Base-by-base conservation (phyloP, 2,113 vertebrate species). In the human (Homo sapiens) region DNA sequence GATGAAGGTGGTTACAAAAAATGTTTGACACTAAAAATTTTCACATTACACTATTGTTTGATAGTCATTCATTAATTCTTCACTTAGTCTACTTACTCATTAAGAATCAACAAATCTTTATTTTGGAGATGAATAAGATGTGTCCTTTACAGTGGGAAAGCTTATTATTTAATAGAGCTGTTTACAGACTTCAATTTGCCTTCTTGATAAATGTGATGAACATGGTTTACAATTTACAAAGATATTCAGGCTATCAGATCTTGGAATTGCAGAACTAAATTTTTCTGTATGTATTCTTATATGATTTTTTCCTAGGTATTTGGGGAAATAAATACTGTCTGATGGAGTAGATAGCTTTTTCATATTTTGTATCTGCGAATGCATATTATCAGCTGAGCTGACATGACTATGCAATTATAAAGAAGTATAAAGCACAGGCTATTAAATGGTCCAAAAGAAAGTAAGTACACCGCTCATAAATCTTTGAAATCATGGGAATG, bases 51-150 rank as follows among this genome's bases (percentile, higher is more conserved):
- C 30, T 91, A 32, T 79, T 92, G 86, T 83, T 91, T 96, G 70
- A 85, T 95, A 14, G 11, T 70, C 17, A 80, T 89, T 94, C 12
- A 35, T 59, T 95, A 32, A 68, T 84, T 94, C 70, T 93, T 96
- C 45, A 89, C 80, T 87, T 97, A 40, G 8, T 96, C 20, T 93
- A 38, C 32, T 90, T 95, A 84, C 70, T 93, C 55, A 94, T 75
- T 55, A 92, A 89, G 10, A 88, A 80, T 84, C 61, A 94, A 82
- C 12, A 94, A 64, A 73, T 90, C 8, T n/a, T 95, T 95, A 64
- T 91, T 90, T 82, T 48, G 23, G 27, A 73, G 14, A 78, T 79
- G n/a, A 90, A 35, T 91, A 91, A 83, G 32, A 94, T 50, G 12
- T 75, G 43, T 57, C 32, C 35, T 16, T 97, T 89, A 78, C 11